Base-by-base conservation (phyloP, 2,888 invertebrate genomes). In the Thymelicus lineola region DNA sequence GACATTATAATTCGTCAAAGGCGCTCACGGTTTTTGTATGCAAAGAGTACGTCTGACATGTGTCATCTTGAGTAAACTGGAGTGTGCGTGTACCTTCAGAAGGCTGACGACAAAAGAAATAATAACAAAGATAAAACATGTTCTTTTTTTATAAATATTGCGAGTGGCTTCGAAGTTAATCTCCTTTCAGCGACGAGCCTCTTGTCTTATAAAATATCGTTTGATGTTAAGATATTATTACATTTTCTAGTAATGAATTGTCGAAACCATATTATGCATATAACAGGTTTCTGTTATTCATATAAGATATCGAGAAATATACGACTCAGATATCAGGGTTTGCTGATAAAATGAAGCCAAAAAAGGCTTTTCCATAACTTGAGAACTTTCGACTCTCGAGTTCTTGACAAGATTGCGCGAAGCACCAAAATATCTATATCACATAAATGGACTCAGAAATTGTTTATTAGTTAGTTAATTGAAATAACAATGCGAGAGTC, bases 1-100 rank as follows among this genome's bases (percentile, higher is more conserved):
- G 86, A 87, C 84, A 83, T 80, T 83, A 87, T 88, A 89, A 90
- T 91, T 90, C 87, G 86, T 90, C 90, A 90, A 91, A 90, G 90
- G 87, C 80, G 80, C 85, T 87, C 85, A 79, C 85, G 86, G 86
- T 88, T 87, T 87, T 83, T 82, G 79, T 83, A 78, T 75, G 72
- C 74, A 46, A 46, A 68, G 62, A 87, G 84, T 83, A 85, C 83
- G 80, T 88, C 87, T 88, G 89, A 87, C 88, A 86, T 81, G 79
- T 83, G 86, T 87, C 86, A 86, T 82, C 83, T 85, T 82, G 79
- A 82, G 83, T 84, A 87, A 88, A 86, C 86, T 88, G 79, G 82
- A 84, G 84, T 45, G 28, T 35, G 58, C 48, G 48, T 20, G 20
- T 59, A 50, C 46, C 20, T 55, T 42, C 15, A 45, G 28, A 53